Conservation (phyloP, 2,888 invertebrate species). For the Drosophila histrio region DNA sequence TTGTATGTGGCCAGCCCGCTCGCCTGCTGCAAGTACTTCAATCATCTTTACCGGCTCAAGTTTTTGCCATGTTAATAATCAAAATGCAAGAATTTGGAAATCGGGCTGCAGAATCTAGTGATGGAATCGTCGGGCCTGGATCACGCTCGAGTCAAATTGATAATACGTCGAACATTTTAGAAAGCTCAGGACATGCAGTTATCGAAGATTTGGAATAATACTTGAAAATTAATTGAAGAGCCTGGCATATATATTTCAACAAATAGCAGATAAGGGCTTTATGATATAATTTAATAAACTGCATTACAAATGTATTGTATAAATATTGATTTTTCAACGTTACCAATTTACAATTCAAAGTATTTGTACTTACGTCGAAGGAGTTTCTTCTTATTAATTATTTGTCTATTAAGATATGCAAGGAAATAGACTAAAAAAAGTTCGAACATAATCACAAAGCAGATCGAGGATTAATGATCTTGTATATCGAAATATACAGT, state of each 20-base stretch:
- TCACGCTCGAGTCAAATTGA: slow-evolving; percentile 59
- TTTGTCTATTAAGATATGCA: neutral
- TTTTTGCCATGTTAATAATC: slow-evolving; percentile 95
- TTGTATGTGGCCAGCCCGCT: slow-evolving; percentile 94
- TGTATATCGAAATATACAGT: neutral
- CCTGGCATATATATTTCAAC: slow-evolving; percentile 50
- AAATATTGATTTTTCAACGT: slow-evolving; percentile 44
- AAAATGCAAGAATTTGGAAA: slow-evolving; percentile 85
- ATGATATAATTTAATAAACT: slow-evolving; percentile 50
- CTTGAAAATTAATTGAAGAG: slow-evolving; percentile 17
- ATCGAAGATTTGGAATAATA: slow-evolving; percentile 83
- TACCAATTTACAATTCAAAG: slow-evolving; percentile 47
- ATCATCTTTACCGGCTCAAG: slow-evolving; percentile 97
- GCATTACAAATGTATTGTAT: slow-evolving; percentile 43
- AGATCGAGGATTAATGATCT: neutral
- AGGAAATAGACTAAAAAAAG: neutral
- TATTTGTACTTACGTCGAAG: neutral
- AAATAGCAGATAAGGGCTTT: slow-evolving; percentile 58
- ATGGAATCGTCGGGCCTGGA: slow-evolving; percentile 69
- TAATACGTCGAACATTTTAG: slow-evolving; percentile 65
- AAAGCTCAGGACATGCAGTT: slow-evolving; percentile 64
- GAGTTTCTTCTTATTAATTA: neutral
- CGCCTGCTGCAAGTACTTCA: slow-evolving; percentile 87
- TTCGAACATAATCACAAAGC: neutral
- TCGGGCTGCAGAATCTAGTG: slow-evolving; percentile 75